A percentile compares a stretch with the other conserved stretches of the same genome.
phyloP scores from a whole-genome alignment of 2,888 invertebrate species.

The Agriopis leucophaearia region DNA sequence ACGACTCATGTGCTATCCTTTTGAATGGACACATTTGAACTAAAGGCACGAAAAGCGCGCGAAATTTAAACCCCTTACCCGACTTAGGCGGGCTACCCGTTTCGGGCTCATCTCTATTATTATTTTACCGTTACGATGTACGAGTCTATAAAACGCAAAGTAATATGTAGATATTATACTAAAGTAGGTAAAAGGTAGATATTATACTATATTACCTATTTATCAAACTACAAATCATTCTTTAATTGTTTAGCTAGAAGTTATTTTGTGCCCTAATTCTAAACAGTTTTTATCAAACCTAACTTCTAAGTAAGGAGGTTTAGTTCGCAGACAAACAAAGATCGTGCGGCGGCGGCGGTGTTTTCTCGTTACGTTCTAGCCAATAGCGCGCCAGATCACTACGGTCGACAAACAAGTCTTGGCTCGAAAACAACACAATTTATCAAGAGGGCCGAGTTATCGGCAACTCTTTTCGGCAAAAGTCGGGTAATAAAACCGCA shows the following conservation, averaged over 20 bases:
- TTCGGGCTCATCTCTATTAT: too few species aligned
- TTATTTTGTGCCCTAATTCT: background rate
- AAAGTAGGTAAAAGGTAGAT: too few species aligned
- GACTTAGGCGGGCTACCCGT: too few species aligned
- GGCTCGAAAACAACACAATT: constrained; percentile 84
- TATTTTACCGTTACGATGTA: too few species aligned
- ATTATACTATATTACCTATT: background rate
- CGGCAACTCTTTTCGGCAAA: constrained; percentile 58
- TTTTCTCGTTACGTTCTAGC: constrained; percentile 56
- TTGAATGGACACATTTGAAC: too few species aligned
- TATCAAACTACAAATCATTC: background rate
- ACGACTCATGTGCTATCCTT: too few species aligned
- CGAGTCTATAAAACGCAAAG: too few species aligned
- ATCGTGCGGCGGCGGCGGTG: constrained; percentile 63
- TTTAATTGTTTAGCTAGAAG: background rate
- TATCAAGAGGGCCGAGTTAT: constrained; percentile 80
- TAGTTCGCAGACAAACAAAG: constrained; percentile 63
- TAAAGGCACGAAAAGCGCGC: too few species aligned
- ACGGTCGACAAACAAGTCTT: constrained; percentile 73
- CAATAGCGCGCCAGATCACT: constrained; percentile 51
- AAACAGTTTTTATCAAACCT: background rate
- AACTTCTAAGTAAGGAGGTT: background rate
- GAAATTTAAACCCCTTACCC: too few species aligned
- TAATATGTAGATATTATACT: too few species aligned
- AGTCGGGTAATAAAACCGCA: constrained; percentile 75